These are phyloP conservation scores for Agelas oroides DNA, from an alignment of 37 sponge, comb jelly and placozoan species.

Conservation along the genomic window DNA sequence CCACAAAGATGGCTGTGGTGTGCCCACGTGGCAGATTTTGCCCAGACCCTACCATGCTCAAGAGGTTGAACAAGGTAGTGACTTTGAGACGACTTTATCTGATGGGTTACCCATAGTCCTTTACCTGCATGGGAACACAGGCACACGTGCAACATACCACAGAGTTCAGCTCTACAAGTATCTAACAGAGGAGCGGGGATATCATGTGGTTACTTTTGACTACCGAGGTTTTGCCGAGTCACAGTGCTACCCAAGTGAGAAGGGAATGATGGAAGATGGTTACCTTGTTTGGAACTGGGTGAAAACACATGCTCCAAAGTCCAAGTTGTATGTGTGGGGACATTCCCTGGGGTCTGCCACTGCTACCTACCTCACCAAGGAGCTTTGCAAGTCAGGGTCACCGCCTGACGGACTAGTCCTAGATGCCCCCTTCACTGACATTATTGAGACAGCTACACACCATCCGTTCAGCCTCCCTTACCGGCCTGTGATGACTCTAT, in stretches of 20 bases:
- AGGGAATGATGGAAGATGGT: slow-evolving; percentile 78
- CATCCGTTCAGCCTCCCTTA: slow-evolving; percentile 65
- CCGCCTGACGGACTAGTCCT: slow-evolving; percentile 64
- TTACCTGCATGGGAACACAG: slow-evolving; percentile 83
- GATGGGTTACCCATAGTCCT: slow-evolving; percentile 77
- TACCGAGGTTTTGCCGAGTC: slow-evolving; percentile 93
- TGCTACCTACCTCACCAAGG: slow-evolving; percentile 62
- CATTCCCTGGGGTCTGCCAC: slow-evolving; percentile 91
- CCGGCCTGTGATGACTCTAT: slow-evolving; percentile 58
- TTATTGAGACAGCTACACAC: slow-evolving; percentile 59
- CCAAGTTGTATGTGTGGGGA: slow-evolving; percentile 83
- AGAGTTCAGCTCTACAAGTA: slow-evolving; percentile 80
- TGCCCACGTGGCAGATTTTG: slow-evolving; percentile 71
- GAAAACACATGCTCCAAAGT: slow-evolving; percentile 38
- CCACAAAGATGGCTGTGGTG: slow-evolving; percentile 32
- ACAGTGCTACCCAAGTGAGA: slow-evolving; percentile 74
- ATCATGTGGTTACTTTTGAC: slow-evolving; percentile 88
- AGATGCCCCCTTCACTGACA: slow-evolving; percentile 84
- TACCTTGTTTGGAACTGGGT: slow-evolving; percentile 79
- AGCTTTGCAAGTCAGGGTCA: neutral
- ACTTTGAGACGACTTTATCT: slow-evolving; percentile 27
- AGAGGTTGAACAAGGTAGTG: neutral
- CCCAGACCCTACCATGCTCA: slow-evolving; percentile 27
- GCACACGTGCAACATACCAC: slow-evolving; percentile 68
- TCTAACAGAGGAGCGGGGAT: slow-evolving; percentile 52